A percentile compares a stretch with the other conserved stretches of the same genome.
Conservation (phyloP, 2,113 vertebrate genomes). For the Anguilla japonica region DNA sequence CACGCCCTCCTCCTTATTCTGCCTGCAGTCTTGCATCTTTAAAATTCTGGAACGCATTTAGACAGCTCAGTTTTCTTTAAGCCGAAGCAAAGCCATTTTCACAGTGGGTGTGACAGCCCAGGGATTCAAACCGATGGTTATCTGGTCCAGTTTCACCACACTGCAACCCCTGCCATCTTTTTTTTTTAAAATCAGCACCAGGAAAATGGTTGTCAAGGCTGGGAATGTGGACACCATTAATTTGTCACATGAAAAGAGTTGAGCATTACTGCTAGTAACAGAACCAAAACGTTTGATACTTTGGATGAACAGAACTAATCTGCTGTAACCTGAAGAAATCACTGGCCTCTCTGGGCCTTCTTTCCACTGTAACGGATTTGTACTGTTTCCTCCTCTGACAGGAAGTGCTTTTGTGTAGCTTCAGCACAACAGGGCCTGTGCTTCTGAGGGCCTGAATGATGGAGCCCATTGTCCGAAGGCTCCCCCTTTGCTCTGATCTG, state of each 20-base stretch:
- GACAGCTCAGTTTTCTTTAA: background rate
- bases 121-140: background rate
- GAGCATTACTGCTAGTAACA: background rate
- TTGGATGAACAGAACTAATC: background rate
- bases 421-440: constrained; percentile 33
- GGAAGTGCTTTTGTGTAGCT: constrained; percentile 30
- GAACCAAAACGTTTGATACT: background rate
- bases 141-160: background rate
- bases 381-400: constrained; percentile 12
- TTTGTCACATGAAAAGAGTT: background rate
- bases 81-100: background rate
- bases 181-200: background rate
- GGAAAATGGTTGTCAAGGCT: background rate
- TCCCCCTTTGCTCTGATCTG: background rate
- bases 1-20: background rate
- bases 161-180: background rate
- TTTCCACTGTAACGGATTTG: constrained; percentile 1
- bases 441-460: constrained; percentile 13
- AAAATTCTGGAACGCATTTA: background rate
- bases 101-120: background rate
- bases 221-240: background rate
- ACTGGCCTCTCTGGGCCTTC: background rate
- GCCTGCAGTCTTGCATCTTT: background rate
- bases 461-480: constrained; percentile 30
- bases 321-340: background rate